Evolutionary conservation across 2,797 vertebrate genomes (phyloP), one percentile per base, ranked within the genome.

Genomic region (Helarctos malayanus): DNA sequence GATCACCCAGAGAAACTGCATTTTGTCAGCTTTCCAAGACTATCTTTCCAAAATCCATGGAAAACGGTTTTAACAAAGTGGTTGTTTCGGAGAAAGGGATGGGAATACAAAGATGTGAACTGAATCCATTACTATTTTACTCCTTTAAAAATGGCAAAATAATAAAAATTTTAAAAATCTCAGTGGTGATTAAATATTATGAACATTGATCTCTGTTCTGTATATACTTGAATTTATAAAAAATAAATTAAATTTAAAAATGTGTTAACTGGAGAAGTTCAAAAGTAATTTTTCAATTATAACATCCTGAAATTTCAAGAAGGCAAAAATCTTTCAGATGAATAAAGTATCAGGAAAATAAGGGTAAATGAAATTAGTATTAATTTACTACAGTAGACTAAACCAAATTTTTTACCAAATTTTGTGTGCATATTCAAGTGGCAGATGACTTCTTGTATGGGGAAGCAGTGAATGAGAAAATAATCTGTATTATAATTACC

Each of bases 311-410:
- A 76, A 89, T 94, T 78, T 57, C 2, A 89, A 45, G 69, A 90
- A 92, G 5, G 19, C 13, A 73, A 23, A 14, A 57, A 21, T 73
- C 4, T 76, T 95, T 87, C 3, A 38, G 10, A 68, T 73, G 83
- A 73, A 11, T 91, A 59, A 95, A 86, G 32, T 86, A 87, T 86
- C n/a, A 76, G 19, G 19, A 57, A 81, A 76, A 91, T 32, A 47
- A 27, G 1, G 7, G 6, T 63, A 88, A 84, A 68, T 56, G 14
- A 97, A 95, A 63, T 83, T 86, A 71, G 21, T 68, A 18, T 47
- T 68, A 71, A 78, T 69, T 78, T 81, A 57, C 12, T 68, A 1
- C 1, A 27, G 2, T 71, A 76, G 35, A 52, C 45, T 78, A 69
- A 23, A 85, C 61, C 81, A 71, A 65, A 21, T 83, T 61, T 84